Base-by-base conservation (phyloP, 2,888 invertebrate genomes). In the Pseudolycoriella hygida region DNA sequence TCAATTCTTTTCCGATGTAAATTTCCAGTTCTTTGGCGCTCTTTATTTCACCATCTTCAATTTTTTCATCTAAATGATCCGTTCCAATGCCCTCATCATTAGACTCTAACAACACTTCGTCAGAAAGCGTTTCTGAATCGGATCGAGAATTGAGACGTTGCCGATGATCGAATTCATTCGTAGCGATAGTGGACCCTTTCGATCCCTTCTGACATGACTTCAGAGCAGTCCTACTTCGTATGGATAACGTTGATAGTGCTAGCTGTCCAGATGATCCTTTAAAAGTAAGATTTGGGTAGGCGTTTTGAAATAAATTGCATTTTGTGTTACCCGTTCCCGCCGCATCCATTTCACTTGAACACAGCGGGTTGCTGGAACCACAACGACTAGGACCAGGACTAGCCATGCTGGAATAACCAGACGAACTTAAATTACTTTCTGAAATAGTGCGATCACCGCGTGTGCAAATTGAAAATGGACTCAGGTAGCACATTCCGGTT, bases 381-480 rank as follows among this genome's bases (percentile, higher is more conserved):
- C 85, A 85, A 49, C 85, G 68, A 1, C 84, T 84, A 3, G 84
- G 81, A 1, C 83, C 84, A 1, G 85, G 85, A 61, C 82, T 83
- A 1, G 85, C 83, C 80, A 85, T 84, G 2, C 84, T 85, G 51
- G 83, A 83, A 60, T 86, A 86, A 8, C 86, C 86, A 1, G 84
- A 85, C 8, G 85, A 84, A 50, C 84, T 84, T 37, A 86, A 67
- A 60, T 86, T 86, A 2, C 84, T 84, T 64, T 86, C 84, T 1
- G 85, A 85, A 12, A 82, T 80, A 2, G 80, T 81, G 52, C 84
- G 71, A 55, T 82, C 81, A 12, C 76, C 76, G 51, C 80, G 67
- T 1, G 73, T 72, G 40, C 77, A 75, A 72, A 81, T 79, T 1
- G 80, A 76, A 59, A 84, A 84, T 1, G 85, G 85, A 59, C 81